Base-by-base conservation (phyloP, 2,888 invertebrate species). In the Drosophila kanekoi region DNA sequence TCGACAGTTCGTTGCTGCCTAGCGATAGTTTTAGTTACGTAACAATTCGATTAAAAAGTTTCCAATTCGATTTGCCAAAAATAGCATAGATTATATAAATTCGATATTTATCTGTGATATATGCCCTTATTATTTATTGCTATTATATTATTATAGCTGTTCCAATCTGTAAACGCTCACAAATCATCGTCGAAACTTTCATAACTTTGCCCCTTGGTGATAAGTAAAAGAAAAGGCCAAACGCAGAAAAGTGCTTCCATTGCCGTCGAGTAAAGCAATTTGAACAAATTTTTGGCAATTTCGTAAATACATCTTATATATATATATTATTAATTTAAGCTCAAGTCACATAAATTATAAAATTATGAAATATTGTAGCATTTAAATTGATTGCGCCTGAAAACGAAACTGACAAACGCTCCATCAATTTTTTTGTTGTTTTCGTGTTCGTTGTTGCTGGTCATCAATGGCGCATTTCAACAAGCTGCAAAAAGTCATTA, bases 391-490 rank as follows among this genome's bases (percentile, higher is more conserved):
- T 82, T 66, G 62, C 54, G 62, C 48, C 41, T 53, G 53, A 53
- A 63, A 76, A 66, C 40, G 45, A 66, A 70, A 62, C 61, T 63
- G 69, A 68, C 72, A 79, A 81, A 68, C 56, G 64, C 63, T 65
- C 44, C 68, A 81, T 81, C 78, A 81, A 74, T 53, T 68, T 59
- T 38, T 13, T 53, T 43, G n/a, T n/a, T 20, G 32, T 18, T 45
- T n/a, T 23, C 5, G 23, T 23, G 23, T 23, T 53, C 32, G 38
- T 4, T 43, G 37, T 20, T 48, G 44, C 18, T 53, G 51, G 10
- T 43, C 47, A 44, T 56, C 67, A 58, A 56, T 57, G 56, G 57
- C 37, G 60, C 61, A 63, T 59, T 68, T 72, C 56, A 70, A 53
- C 56, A 65, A 66, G 40, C 32, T 32, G 14, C 52, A 32, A 47